Base-by-base conservation (phyloP, 2,113 vertebrate genomes). In the Rhinoderma darwinii region DNA sequence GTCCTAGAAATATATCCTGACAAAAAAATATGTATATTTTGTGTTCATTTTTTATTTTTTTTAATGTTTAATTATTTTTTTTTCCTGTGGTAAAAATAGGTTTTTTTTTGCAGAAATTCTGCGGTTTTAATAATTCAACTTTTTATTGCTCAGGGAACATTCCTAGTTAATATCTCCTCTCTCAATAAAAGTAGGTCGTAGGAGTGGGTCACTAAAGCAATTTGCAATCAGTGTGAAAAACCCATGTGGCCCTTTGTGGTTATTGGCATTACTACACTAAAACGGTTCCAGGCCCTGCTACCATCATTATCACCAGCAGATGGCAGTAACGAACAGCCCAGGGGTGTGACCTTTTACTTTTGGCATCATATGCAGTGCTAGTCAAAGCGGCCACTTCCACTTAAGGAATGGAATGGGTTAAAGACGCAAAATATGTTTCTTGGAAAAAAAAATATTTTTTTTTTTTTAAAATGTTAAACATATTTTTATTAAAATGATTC, bases 251-350 rank as follows among this genome's bases (percentile, higher is more conserved):
- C n/a, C 43, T 5, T 5, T 22, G n/a, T 35, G 63, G 32, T 37
- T 30, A 50, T 83, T 47, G 61, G 63, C 30, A 50, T 30, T 32
- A 70, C 20, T 35, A 50, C 37, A 0, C 22, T 50, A 22, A 70
- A 66, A 37, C 14, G 8, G 43, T 20, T 25, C 15, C 41, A 35
- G 77, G 18, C 3, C 43, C 30, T 50, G 41, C 30, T 39, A 83
- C 2, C n/a, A 37, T 83, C n/a, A 70, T 83, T 51, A 72, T 25
- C 41, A 70, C 77, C 77, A 51, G 81, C 81, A 83, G 81, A 83
- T 83, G 63, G 81, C 61, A 22, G 41, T 68, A 35, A 51, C 50
- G 27, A 83, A 50, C 11, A 72, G 41, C 81, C 43, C n/a, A 12
- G 25, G 30, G 81, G 63, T 22, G 15, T n/a, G 63, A 66, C 63